Evolutionary conservation across 2,888 invertebrate genomes (phyloP).

Genomic region (Pterostichus niger): DNA sequence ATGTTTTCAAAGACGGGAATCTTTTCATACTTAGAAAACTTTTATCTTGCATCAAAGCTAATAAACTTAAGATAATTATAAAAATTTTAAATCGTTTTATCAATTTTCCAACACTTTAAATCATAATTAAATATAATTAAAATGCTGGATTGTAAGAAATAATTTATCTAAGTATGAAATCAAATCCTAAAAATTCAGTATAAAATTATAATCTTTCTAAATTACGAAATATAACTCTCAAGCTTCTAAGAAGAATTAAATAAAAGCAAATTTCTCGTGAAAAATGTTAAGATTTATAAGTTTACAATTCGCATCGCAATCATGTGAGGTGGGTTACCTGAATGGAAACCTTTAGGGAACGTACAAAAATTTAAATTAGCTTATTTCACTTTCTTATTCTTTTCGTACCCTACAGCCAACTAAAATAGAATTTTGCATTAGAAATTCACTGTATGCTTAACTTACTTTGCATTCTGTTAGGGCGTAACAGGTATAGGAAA

Average conservation of each 20-base stretch:
- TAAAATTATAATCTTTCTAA: too few relatives aligned
- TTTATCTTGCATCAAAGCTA: conserved; percentile 43
- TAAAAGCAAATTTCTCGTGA: conserved; percentile 4
- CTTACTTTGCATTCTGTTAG: too few relatives aligned
- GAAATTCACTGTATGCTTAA: too few relatives aligned
- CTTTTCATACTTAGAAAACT: conserved; percentile 20
- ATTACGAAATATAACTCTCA: neutral
- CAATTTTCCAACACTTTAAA: conserved; percentile 19
- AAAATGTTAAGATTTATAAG: neutral
- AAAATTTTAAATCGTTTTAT: conserved; percentile 28
- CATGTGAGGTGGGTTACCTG: neutral
- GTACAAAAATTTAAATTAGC: conserved; percentile 40
- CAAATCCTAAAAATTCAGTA: too few relatives aligned
- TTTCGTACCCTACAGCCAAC: neutral
- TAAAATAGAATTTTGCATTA: too few relatives aligned
- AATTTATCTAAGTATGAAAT: too few relatives aligned
- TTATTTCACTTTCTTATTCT: conserved; percentile 20
- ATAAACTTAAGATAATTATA: conserved; percentile 45
- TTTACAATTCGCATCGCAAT: neutral
- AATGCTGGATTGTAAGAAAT: neutral
- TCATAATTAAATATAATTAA: conserved; percentile 24
- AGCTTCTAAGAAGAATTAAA: conserved; percentile 6
- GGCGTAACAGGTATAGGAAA: too few relatives aligned
- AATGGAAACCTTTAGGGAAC: neutral
- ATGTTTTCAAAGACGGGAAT: neutral